phyloP scores from a whole-genome alignment of 2,113 vertebrate species.

The Chaenogobius annularis region DNA sequence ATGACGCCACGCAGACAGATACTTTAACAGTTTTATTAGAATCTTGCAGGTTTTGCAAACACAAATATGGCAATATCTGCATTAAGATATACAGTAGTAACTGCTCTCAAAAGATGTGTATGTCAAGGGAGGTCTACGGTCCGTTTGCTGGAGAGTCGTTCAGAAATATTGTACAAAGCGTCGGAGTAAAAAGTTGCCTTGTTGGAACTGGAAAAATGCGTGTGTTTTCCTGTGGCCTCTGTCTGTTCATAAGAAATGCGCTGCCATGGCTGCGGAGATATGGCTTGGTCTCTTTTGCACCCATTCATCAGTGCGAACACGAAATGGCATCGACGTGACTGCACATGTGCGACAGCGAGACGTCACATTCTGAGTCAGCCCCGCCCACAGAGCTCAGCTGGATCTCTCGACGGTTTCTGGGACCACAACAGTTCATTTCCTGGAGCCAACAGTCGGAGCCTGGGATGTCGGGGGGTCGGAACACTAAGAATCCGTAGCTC shows the following conservation, averaged over 20 bases:
- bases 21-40: slow-evolving; percentile 78
- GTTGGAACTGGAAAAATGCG: slow-evolving; percentile 54
- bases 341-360: slow-evolving; percentile 47
- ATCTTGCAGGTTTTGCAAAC: slow-evolving; percentile 79
- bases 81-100: slow-evolving; percentile 77
- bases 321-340: slow-evolving; percentile 49
- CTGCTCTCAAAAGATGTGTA: slow-evolving; percentile 61
- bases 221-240: slow-evolving; percentile 19
- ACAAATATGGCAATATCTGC: slow-evolving; percentile 80
- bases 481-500: not conserved
- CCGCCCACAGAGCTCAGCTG: slow-evolving; percentile 13
- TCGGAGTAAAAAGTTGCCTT: slow-evolving; percentile 68
- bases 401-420: slow-evolving; percentile 10
- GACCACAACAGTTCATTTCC: slow-evolving; percentile 12
- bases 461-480: not conserved
- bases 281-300: slow-evolving; percentile 74
- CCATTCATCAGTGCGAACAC: slow-evolving; percentile 50
- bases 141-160: slow-evolving; percentile 65
- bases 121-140: slow-evolving; percentile 67
- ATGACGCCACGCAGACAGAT: slow-evolving; percentile 19
- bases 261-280: slow-evolving; percentile 71
- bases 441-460: slow-evolving; percentile 11
- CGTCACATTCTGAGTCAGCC: slow-evolving; percentile 49
- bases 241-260: slow-evolving; percentile 65
- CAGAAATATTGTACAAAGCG: slow-evolving; percentile 78